Conservation (phyloP, 2,888 invertebrate genomes). For the Brenthis ino region DNA sequence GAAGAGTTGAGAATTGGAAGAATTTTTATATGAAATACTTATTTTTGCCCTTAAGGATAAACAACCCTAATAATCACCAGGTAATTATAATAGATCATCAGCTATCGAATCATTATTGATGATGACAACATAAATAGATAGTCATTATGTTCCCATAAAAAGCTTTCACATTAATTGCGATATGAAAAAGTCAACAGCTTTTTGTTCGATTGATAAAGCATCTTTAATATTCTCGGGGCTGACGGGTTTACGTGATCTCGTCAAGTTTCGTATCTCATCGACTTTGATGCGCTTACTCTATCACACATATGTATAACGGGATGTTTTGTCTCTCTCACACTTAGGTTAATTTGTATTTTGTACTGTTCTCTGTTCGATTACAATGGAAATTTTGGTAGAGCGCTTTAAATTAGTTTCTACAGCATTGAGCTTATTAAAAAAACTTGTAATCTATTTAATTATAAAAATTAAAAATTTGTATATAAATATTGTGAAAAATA, state of each 20-base stretch:
- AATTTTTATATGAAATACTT: neutral
- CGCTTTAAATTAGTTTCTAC: too few species aligned
- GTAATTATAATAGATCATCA: conserved; percentile 7
- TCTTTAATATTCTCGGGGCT: conserved; percentile 1
- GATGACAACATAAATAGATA: conserved; percentile 12
- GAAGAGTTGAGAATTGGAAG: too few species aligned
- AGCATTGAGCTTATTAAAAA: too few species aligned
- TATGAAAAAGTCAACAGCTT: conserved; percentile 16
- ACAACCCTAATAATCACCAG: neutral
- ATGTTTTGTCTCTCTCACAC: neutral
- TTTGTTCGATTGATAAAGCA: conserved; percentile 16
- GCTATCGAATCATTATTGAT: conserved; percentile 8
- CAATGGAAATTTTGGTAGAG: too few species aligned
- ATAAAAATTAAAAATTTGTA: too few species aligned
- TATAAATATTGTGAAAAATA: too few species aligned
- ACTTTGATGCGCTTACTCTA: neutral
- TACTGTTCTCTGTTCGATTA: too few species aligned
- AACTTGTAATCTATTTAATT: too few species aligned
- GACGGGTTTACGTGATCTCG: conserved; percentile 14
- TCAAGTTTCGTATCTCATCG: conserved; percentile 4
- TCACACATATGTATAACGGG: neutral
- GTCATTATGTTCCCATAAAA: conserved; percentile 5
- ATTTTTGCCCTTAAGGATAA: neutral
- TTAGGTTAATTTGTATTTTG: neutral
- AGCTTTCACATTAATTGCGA: conserved; percentile 17